Conservation (phyloP, 2,888 invertebrate genomes). For the Nemoura dubitans region DNA sequence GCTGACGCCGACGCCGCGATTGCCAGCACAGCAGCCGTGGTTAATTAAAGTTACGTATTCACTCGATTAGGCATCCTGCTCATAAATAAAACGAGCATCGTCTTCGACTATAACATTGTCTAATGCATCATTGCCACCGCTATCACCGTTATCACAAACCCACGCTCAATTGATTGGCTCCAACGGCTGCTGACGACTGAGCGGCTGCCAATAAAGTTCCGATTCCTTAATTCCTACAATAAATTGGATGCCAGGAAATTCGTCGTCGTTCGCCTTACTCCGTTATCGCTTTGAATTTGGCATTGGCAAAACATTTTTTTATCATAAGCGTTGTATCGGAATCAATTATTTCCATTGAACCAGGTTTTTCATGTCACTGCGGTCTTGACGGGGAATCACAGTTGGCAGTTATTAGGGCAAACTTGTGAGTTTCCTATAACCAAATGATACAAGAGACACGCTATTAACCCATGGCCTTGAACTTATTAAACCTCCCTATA, state of each 20-base stretch:
- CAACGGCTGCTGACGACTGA: neutral
- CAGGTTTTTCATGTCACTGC: neutral
- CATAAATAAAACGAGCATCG: neutral
- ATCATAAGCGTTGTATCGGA: neutral
- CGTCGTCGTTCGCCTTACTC: neutral
- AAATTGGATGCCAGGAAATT: neutral
- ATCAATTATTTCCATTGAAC: neutral
- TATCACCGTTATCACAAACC: neutral
- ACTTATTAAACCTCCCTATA: no score
- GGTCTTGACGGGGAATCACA: no score
- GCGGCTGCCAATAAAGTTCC: neutral
- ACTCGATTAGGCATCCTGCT: slow-evolving; percentile 7
- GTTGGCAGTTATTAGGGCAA: no score
- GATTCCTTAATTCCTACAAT: neutral
- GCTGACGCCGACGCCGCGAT: no score
- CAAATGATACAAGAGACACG: no score
- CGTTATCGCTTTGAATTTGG: neutral
- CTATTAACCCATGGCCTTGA: no score
- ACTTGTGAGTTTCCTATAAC: no score
- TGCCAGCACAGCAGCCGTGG: neutral
- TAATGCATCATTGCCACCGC: neutral
- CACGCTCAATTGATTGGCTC: neutral
- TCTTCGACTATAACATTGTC: neutral
- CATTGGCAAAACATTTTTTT: no score
- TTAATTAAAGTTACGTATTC: slow-evolving; percentile 7